phyloP scores from a whole-genome alignment of 2,888 invertebrate genomes.

The Choreutis nemorana region DNA sequence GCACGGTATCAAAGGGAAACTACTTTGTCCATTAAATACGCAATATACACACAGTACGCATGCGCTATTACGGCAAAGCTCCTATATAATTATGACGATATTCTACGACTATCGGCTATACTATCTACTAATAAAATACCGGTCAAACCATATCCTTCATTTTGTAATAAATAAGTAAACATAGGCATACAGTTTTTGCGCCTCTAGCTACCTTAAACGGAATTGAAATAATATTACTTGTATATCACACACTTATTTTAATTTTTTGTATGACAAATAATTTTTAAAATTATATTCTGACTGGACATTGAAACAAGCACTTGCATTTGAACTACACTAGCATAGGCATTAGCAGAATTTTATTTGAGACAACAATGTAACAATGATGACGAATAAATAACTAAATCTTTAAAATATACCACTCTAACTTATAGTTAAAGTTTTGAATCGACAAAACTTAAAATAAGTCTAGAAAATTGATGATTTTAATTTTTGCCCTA shows the following conservation, averaged over 20 bases:
- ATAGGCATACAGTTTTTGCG: conserved; percentile 26
- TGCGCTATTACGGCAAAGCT: conserved; percentile 44
- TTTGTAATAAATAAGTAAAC: conserved; percentile 47
- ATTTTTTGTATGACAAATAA: conserved; percentile 26
- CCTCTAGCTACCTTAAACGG: conserved; percentile 53
- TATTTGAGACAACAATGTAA: conserved; percentile 42
- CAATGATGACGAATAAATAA: conserved; percentile 50
- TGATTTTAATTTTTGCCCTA: no score
- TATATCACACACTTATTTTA: conserved; percentile 59
- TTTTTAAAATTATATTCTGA: conserved; percentile 19
- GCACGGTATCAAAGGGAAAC: background rate
- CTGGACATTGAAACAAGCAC: conserved; percentile 22
- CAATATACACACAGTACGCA: conserved; percentile 25
- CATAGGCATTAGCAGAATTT: conserved; percentile 31
- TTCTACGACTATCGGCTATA: conserved; percentile 29
- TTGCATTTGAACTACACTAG: conserved; percentile 32
- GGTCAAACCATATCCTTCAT: conserved; percentile 45
- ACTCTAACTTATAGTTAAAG: conserved; percentile 66
- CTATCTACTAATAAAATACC: conserved; percentile 42
- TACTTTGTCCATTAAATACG: conserved; percentile 5
- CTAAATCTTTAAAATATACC: conserved; percentile 45
- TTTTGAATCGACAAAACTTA: conserved; percentile 64
- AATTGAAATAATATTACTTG: conserved; percentile 34
- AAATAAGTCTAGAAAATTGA: conserved; percentile 59
- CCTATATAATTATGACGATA: conserved; percentile 39